These are phyloP conservation scores for Papilio dardanus DNA, from an alignment of 1,140 invertebrate genomes.

Conservation along the genomic window DNA sequence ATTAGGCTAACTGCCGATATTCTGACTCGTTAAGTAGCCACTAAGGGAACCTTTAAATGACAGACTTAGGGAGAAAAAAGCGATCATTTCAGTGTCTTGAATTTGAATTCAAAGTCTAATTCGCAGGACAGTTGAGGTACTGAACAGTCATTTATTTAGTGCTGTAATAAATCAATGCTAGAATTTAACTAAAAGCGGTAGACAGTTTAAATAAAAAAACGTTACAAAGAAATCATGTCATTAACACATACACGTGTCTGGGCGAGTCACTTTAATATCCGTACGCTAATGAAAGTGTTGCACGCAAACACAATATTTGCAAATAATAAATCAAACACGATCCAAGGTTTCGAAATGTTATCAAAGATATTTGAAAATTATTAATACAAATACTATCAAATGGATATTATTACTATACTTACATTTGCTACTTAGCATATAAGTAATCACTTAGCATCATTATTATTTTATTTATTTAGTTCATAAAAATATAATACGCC, in stretches of 20 bases:
- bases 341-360: slow-evolving; percentile 5
- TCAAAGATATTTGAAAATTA: neutral
- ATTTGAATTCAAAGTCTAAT: no score
- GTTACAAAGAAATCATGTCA: slow-evolving; percentile 11
- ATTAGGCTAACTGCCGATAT: no score
- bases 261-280: slow-evolving; percentile 13
- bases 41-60: no score
- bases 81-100: no score
- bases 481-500: neutral
- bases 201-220: neutral
- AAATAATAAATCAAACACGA: neutral
- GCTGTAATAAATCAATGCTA: neutral
- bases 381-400: neutral
- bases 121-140: no score
- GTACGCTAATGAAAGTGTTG: slow-evolving; percentile 17
- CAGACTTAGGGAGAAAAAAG: no score
- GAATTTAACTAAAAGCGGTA: neutral
- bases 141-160: no score
- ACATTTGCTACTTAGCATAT: slow-evolving; percentile 9
- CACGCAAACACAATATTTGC: slow-evolving; percentile 23
- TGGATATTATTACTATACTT: neutral
- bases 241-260: slow-evolving; percentile 6
- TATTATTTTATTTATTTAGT: neutral
- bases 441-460: slow-evolving; percentile 8
- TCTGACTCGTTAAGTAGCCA: no score